Percentiles rank a stretch among this genome's conserved stretches.
Conservation (phyloP, 2,113 vertebrate genomes). For the Pogonocichla stellata region DNA sequence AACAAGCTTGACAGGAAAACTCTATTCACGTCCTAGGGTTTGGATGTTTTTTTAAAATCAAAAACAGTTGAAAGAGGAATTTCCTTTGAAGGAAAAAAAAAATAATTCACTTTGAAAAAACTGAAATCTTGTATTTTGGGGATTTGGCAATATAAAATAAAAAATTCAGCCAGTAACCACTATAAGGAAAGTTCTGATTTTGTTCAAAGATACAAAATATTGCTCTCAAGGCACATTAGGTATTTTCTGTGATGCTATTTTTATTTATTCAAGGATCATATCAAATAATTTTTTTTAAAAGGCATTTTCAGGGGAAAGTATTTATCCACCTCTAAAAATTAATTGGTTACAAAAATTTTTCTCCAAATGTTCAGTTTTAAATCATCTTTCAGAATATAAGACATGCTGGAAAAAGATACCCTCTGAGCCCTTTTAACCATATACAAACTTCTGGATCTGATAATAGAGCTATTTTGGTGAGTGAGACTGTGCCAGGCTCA, state of each 20-base stretch:
- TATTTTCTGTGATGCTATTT: neutral
- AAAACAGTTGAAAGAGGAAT: neutral
- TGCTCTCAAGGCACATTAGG: neutral
- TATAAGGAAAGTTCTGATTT: neutral
- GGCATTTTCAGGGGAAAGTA: neutral
- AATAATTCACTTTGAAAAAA: neutral
- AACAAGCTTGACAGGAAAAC: neutral
- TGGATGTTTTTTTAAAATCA: neutral
- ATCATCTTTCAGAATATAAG: neutral
- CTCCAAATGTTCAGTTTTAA: neutral
- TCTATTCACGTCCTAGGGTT: neutral
- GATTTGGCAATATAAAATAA: neutral
- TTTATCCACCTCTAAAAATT: neutral
- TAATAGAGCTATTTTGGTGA: constrained; percentile 19
- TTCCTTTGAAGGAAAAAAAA: neutral
- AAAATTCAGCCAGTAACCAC: neutral
- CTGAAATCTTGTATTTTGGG: neutral
- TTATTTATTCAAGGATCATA: neutral
- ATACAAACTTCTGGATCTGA: neutral
- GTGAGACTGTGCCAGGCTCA: neutral
- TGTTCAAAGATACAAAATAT: neutral
- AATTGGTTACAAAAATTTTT: neutral
- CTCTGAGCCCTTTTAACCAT: neutral
- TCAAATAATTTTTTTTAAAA: neutral
- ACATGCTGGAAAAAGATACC: neutral